Evolutionary conservation across 2,888 invertebrate genomes (phyloP).

Genomic region (Agrotis exclamationis): DNA sequence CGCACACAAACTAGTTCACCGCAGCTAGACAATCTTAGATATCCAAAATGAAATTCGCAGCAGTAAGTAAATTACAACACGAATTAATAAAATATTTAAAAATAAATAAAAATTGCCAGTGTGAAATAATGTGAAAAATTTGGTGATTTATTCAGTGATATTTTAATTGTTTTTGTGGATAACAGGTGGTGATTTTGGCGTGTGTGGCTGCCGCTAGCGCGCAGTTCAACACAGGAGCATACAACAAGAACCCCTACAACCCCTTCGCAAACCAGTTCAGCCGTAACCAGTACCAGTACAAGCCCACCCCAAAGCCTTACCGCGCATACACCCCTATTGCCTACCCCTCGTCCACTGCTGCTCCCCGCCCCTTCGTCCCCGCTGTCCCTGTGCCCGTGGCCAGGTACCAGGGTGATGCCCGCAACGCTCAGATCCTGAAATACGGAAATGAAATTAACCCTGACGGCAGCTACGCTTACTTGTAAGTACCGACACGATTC

Average conservation of each 20-base stretch:
- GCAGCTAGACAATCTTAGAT: slow-evolving; percentile 77
- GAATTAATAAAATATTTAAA: slow-evolving; percentile 36
- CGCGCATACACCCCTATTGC: slow-evolving; percentile 48
- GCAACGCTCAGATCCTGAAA: slow-evolving; percentile 77
- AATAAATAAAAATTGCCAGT: slow-evolving; percentile 8
- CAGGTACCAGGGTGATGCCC: slow-evolving; percentile 67
- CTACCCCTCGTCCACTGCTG: slow-evolving; percentile 35
- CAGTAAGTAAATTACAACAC: slow-evolving; percentile 76
- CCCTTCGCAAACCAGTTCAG: slow-evolving; percentile 39
- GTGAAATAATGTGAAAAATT: slow-evolving; percentile 38
- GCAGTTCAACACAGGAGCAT: slow-evolving; percentile 62
- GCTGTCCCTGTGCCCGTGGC: slow-evolving; percentile 33
- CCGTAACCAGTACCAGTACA: slow-evolving; percentile 43
- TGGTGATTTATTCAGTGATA: slow-evolving; percentile 29
- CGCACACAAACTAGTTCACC: slow-evolving; percentile 88
- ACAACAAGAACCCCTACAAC: slow-evolving; percentile 43
- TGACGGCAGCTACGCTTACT: slow-evolving; percentile 90
- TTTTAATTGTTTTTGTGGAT: slow-evolving; percentile 48
- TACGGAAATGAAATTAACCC: slow-evolving; percentile 85
- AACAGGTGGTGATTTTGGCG: slow-evolving; percentile 76
- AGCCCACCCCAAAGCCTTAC: slow-evolving; percentile 52
- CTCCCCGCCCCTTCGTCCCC: slow-evolving; percentile 40
- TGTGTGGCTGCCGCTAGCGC: slow-evolving; percentile 76
- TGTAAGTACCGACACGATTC: slow-evolving; percentile 80
- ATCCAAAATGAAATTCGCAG: slow-evolving; percentile 81